Evolutionary conservation across 2,888 invertebrate species (phyloP).

Genomic region (Drosophila macrospina): DNA sequence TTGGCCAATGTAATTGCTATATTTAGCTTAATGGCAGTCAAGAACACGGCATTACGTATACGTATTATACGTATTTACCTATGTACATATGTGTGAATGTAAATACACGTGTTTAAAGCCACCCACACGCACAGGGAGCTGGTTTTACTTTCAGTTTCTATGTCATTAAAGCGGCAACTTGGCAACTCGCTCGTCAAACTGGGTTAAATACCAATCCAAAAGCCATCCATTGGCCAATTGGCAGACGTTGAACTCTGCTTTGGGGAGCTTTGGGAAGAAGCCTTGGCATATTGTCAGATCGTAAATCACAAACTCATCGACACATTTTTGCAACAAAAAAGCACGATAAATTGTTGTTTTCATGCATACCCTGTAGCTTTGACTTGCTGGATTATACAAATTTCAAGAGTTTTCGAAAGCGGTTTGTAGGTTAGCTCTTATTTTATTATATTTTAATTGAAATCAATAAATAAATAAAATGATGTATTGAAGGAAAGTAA

Average conservation of each 20-base stretch:
- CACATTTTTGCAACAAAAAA: constrained; percentile 63
- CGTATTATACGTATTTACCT: constrained; percentile 15
- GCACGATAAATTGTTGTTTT: constrained; percentile 53
- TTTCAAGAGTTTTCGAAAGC: no score
- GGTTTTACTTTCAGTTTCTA: constrained; percentile 79
- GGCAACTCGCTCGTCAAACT: constrained; percentile 42
- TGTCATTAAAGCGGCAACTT: constrained; percentile 74
- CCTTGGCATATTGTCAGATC: constrained; percentile 28
- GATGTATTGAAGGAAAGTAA: no score
- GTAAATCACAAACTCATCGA: constrained; percentile 71
- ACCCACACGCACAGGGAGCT: constrained; percentile 36
- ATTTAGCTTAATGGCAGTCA: constrained; percentile 74
- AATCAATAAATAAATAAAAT: no score
- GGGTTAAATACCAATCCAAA: constrained; percentile 58
- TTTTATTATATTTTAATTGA: no score
- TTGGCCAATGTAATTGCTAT: constrained; percentile 74
- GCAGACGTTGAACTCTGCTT: constrained; percentile 23
- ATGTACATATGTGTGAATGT: not conserved
- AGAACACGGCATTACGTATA: constrained; percentile 64
- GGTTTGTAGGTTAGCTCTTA: no score
- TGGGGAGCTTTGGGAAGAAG: constrained; percentile 10
- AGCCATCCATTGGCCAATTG: constrained; percentile 10
- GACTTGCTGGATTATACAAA: no score
- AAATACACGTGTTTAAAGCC: constrained; percentile 15
- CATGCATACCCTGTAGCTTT: constrained; percentile 2